Evolutionary conservation across 2,113 vertebrate species (phyloP).

Genomic region (Syrmaticus mikado): DNA sequence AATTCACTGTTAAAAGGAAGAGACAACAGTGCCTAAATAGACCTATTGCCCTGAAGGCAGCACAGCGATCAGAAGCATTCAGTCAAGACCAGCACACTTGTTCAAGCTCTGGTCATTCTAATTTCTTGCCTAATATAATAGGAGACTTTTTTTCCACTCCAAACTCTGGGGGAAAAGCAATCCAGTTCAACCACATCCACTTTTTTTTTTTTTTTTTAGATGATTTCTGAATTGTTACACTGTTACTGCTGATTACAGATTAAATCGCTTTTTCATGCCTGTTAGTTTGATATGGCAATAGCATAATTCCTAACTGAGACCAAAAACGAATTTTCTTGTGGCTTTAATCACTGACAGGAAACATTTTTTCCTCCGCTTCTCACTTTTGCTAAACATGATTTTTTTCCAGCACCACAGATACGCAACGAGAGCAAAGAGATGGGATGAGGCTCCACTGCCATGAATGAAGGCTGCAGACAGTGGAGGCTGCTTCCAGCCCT

Average conservation of each 20-base stretch:
- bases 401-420: background rate
- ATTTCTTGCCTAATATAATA: background rate
- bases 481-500: background rate
- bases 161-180: accelerated
- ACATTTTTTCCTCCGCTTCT: background rate
- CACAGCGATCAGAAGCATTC: background rate
- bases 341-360: slow-evolving; percentile 23
- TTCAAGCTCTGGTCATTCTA: background rate
- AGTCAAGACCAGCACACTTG: background rate
- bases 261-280: background rate
- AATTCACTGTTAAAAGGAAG: background rate
- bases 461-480: background rate
- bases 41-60: background rate
- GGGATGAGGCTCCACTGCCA: background rate
- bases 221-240: background rate
- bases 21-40: background rate
- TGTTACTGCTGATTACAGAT: background rate
- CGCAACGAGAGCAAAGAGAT: background rate
- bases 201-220: background rate
- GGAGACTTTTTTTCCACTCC: background rate
- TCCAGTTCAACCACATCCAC: background rate
- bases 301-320: background rate
- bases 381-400: slow-evolving; percentile 11
- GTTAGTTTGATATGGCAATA: background rate
- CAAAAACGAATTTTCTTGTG: background rate